Evolutionary conservation across 2,797 vertebrate genomes (phyloP).

Genomic region (Cetoscarus ocellatus): DNA sequence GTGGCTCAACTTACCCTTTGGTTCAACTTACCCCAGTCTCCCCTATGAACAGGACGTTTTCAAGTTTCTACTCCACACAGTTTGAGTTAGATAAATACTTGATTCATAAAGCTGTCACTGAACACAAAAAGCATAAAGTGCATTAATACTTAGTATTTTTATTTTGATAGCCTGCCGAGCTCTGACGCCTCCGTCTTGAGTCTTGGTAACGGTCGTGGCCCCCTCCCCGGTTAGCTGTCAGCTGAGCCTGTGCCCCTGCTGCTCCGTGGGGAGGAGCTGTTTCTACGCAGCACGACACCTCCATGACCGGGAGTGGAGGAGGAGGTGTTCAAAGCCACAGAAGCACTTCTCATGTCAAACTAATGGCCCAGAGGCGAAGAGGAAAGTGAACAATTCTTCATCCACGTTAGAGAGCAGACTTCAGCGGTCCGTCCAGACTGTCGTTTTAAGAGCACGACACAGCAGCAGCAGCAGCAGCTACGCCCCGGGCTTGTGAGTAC

Average conservation of each 20-base stretch:
- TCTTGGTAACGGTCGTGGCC: neutral
- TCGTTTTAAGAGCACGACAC: neutral
- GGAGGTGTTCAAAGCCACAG: conserved; percentile 19
- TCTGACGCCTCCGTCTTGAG: too few relatives aligned
- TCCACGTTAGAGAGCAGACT: neutral
- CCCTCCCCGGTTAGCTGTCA: too few relatives aligned
- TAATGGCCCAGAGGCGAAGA: conserved; percentile 47
- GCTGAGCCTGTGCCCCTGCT: neutral
- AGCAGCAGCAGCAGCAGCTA: conserved; percentile 23
- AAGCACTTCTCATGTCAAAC: conserved; percentile 44
- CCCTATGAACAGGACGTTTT: too few relatives aligned
- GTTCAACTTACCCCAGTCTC: too few relatives aligned
- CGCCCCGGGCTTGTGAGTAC: conserved; percentile 73
- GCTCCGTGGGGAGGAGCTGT: conserved; percentile 65
- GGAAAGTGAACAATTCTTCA: conserved; percentile 21
- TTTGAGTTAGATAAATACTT: too few relatives aligned
- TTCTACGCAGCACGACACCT: conserved; percentile 16
- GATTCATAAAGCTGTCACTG: too few relatives aligned
- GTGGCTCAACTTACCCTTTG: too few relatives aligned
- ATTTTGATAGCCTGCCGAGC: too few relatives aligned
- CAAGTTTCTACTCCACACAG: too few relatives aligned
- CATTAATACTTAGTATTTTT: too few relatives aligned
- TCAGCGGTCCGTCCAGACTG: neutral
- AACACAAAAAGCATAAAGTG: too few relatives aligned
- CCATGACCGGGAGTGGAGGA: conserved; percentile 29